Base-by-base conservation (phyloP, 2,797 vertebrate genomes). In the Siniperca obscura region DNA sequence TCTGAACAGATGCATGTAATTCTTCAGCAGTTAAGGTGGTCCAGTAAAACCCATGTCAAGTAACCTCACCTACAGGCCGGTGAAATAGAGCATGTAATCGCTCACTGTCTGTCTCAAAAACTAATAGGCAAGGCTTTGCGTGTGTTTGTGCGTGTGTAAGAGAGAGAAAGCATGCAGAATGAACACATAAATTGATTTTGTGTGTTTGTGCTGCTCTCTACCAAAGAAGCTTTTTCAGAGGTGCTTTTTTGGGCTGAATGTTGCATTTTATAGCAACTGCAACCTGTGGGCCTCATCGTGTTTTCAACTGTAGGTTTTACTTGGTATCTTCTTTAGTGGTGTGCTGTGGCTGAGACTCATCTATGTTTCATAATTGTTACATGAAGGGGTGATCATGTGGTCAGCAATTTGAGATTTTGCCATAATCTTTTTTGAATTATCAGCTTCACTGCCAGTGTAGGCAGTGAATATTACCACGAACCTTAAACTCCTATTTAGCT, bases 31-130 rank as follows among this genome's bases (percentile, higher is more conserved):
- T 66, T 64, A 52, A 87, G 70, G 80, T 80, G 77, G 84, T 85
- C 78, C 57, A 50, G 81, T 44, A 86, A 65, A 67, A 76, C 60
- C 64, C 67, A 57, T 34, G 80, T 88, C 57, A 79, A 76, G 86
- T 84, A 85, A 90, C 87, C 88, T 93, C 88, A 87, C 75, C 89
- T 83, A 87, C 77, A 69, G 77, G 80, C 87, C 40, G 48, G 92
- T 90, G 93, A 95, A 95, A 83, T 92, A 91, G 94, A 94, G 95
- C 94, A 66, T 90, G 90, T 91, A 93, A 95, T 94, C 80, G 68
- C 81, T 90, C 77, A 59, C 85, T 83, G 90, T 87, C 89, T 90
- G 86, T 85, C 86, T 83, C 42, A 53, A 69, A 86, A 89, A 81
- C 74, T 34, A 85, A 88, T 82, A 87, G 79, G 66, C 11, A 59